Conservation (phyloP, 2,797 vertebrate genomes). For the Stomatorhinus walkeri region DNA sequence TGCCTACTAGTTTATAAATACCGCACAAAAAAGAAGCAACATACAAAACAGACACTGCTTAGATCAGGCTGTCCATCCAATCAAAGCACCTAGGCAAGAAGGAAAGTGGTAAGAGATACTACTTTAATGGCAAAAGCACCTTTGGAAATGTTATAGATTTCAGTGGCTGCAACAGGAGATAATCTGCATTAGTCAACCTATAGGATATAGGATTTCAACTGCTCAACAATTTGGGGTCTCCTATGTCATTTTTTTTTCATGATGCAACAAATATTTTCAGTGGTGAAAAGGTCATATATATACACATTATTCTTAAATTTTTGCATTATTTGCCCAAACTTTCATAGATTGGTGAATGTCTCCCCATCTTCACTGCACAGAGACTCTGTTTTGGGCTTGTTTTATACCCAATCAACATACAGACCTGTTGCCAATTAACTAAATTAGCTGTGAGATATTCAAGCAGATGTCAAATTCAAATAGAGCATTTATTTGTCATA, state of each 20-base stretch:
- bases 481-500: too few relatives aligned
- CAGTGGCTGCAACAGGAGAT: neutral
- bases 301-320: too few relatives aligned
- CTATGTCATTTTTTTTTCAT: neutral
- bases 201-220: neutral
- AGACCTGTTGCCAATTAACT: neutral
- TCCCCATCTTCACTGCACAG: neutral
- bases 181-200: neutral
- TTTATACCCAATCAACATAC: neutral
- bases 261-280: neutral
- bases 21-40: neutral
- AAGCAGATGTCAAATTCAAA: neutral
- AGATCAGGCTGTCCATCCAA: neutral
- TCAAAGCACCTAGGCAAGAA: neutral
- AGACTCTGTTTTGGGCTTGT: neutral
- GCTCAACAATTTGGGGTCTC: neutral
- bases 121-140: neutral
- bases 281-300: neutral
- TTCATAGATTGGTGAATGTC: neutral
- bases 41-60: neutral
- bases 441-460: neutral
- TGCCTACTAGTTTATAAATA: neutral
- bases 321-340: too few relatives aligned
- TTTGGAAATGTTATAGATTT: neutral
- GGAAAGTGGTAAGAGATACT: neutral